These are phyloP conservation scores for Dendrocincla tyrannina DNA, from an alignment of 2,797 vertebrate species.

Conservation along the genomic window DNA sequence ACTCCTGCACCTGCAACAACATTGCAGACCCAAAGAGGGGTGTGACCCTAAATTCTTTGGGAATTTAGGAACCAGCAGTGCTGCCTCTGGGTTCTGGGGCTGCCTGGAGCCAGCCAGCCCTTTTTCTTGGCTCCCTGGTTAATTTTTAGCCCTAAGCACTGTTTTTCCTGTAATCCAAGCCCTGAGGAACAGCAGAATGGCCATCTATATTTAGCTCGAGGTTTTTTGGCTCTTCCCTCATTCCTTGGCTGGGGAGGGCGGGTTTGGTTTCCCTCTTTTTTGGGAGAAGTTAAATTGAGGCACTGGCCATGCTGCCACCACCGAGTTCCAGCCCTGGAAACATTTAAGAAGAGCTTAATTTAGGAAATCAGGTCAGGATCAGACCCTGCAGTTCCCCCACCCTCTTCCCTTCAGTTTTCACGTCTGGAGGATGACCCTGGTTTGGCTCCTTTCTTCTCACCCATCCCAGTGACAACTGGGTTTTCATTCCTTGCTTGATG, in stretches of 20 bases:
- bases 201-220: constrained; percentile 45
- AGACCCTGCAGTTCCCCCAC: neutral
- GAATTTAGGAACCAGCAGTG: neutral
- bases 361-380: neutral
- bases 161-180: neutral
- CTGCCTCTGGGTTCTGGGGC: neutral
- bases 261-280: constrained; percentile 23
- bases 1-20: constrained; percentile 18
- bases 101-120: neutral
- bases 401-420: neutral
- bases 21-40: neutral
- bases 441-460: neutral
- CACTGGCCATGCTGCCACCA: neutral
- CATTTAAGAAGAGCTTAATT: neutral
- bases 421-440: neutral
- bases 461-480: neutral
- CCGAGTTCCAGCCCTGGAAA: neutral
- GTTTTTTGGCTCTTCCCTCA: neutral
- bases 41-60: neutral
- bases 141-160: constrained; percentile 30
- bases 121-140: neutral
- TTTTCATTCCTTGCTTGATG: neutral
- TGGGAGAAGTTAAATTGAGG: neutral
- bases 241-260: neutral
- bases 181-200: neutral